Conservation (phyloP, 2,113 vertebrate genomes). For the Penelope pileata region DNA sequence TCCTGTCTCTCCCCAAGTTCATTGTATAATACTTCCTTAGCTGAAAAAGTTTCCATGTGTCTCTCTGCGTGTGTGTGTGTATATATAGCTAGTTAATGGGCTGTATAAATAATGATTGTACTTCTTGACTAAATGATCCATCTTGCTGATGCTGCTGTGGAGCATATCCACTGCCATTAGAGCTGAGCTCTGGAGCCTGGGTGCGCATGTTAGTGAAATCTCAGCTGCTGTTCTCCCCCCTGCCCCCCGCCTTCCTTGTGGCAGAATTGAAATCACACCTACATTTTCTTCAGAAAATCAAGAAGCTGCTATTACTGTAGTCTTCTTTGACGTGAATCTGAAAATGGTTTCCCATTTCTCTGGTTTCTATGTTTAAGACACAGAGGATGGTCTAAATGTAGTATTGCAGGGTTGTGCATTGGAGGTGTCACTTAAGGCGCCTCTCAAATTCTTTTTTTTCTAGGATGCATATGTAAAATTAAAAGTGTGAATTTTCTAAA, state of each 20-base stretch:
- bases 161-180: not conserved
- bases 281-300: not conserved
- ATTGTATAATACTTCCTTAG: not conserved
- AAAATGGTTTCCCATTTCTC: not conserved
- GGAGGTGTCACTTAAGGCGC: not conserved
- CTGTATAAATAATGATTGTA: slow-evolving; percentile 1
- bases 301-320: not conserved
- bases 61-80: not conserved
- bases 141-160: not conserved
- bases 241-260: not conserved
- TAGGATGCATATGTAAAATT: not conserved
- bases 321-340: not conserved
- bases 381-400: not conserved
- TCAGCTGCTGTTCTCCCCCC: not conserved
- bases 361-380: not conserved
- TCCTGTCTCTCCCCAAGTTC: not conserved
- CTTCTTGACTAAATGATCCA: slow-evolving; percentile 1
- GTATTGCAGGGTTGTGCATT: not conserved
- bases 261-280: not conserved
- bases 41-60: not conserved
- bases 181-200: not conserved
- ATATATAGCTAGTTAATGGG: slow-evolving; percentile 13
- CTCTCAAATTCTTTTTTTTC: not conserved
- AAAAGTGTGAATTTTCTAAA: not conserved
- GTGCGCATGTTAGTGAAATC: not conserved